Percentiles rank a stretch among this genome's conserved stretches.
phyloP scores from a whole-genome alignment of 2,113 vertebrate species.

The Otocyon megalotis region DNA sequence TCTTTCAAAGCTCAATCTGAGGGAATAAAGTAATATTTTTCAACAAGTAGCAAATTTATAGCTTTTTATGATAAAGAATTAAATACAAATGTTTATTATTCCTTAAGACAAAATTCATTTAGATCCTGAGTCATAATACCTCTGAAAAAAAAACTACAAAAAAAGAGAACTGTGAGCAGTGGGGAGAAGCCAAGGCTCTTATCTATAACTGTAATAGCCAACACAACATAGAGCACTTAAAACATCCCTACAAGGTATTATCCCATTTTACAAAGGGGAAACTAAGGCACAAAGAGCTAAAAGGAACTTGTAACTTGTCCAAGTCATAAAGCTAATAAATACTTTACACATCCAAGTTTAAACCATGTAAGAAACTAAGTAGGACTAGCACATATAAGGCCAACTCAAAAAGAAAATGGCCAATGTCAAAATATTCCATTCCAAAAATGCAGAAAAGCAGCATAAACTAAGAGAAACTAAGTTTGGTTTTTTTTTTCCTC shows the following conservation, averaged over 20 bases:
- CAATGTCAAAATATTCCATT: neutral
- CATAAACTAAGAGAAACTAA: slow-evolving; percentile 32
- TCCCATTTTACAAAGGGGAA: slow-evolving; percentile 54
- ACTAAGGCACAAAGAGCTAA: slow-evolving; percentile 38
- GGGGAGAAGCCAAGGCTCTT: slow-evolving; percentile 29
- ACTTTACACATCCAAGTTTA: slow-evolving; percentile 36
- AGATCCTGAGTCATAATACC: neutral
- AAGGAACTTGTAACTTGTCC: slow-evolving; percentile 32
- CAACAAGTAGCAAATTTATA: slow-evolving; percentile 45
- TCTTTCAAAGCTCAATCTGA: neutral
- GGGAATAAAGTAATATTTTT: slow-evolving; percentile 50
- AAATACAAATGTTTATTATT: slow-evolving; percentile 53
- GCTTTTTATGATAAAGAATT: slow-evolving; percentile 59
- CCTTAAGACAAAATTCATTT: slow-evolving; percentile 56
- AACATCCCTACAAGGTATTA: neutral
- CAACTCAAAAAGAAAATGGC: slow-evolving; percentile 49
- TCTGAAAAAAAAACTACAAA: slow-evolving; percentile 35
- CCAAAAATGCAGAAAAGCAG: slow-evolving; percentile 1
- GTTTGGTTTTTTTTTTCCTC: neutral
- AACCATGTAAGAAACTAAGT: slow-evolving; percentile 47
- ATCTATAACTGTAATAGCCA: neutral
- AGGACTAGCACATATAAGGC: neutral
- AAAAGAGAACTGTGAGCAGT: neutral
- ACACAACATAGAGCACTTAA: neutral
- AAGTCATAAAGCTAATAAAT: slow-evolving; percentile 51